phyloP scores from a whole-genome alignment of 2,888 invertebrate species.

The Hoplodrina ambigua region DNA sequence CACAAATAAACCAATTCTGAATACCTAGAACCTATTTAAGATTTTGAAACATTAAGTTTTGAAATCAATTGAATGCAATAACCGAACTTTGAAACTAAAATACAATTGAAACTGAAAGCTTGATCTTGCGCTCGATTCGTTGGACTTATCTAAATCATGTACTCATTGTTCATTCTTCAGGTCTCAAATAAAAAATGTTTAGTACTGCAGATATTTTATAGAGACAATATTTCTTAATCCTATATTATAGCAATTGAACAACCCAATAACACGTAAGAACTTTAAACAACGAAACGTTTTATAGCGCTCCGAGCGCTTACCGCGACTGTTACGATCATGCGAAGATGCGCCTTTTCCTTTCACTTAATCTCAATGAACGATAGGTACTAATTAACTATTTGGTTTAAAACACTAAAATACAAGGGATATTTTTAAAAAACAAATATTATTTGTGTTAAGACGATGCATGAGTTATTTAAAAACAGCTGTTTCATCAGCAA shows the following conservation, averaged over 20 bases:
- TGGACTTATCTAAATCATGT: slow-evolving; percentile 44
- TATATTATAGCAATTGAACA: slow-evolving; percentile 40
- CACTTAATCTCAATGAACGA: slow-evolving; percentile 41
- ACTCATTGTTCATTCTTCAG: slow-evolving; percentile 33
- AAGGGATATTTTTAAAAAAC: too few species aligned
- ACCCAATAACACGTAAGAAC: slow-evolving; percentile 52
- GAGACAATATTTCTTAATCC: slow-evolving; percentile 53
- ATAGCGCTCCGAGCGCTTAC: slow-evolving; percentile 26
- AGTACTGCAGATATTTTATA: slow-evolving; percentile 15
- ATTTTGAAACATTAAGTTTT: slow-evolving; percentile 51
- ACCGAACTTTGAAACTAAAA: slow-evolving; percentile 31
- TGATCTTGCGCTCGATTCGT: slow-evolving; percentile 29
- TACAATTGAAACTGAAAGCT: slow-evolving; percentile 44
- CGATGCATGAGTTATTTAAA: slow-evolving; percentile 35
- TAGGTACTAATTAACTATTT: slow-evolving; percentile 20
- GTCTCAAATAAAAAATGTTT: slow-evolving; percentile 23
- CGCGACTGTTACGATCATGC: slow-evolving; percentile 29
- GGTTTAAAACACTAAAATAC: slow-evolving; percentile 21
- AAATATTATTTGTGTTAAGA: slow-evolving; percentile 14
- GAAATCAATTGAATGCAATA: slow-evolving; percentile 49
- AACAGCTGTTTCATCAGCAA: slow-evolving; percentile 54
- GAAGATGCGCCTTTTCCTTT: slow-evolving; percentile 49
- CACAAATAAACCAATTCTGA: slow-evolving; percentile 30
- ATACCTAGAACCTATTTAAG: slow-evolving; percentile 43
- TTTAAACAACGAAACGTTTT: slow-evolving; percentile 47